Base-by-base conservation (phyloP, 1,140 invertebrate genomes). In the Arion vulgaris region DNA sequence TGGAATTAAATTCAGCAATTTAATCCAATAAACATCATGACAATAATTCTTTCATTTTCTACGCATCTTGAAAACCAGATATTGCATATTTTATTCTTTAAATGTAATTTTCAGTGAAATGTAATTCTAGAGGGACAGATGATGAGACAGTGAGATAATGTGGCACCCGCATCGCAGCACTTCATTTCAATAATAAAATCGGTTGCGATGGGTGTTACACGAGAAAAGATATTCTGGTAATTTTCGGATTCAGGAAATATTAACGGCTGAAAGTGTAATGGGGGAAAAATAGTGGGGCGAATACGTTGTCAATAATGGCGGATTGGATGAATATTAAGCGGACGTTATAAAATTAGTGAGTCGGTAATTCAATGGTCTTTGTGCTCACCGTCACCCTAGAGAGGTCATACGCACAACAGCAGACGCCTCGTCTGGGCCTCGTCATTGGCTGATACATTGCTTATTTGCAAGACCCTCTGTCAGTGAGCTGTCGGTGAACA, bases 141-240 rank as follows among this genome's bases (percentile, higher is more conserved):
- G 39, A 41, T 36, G 39, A 72, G 39, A 38, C n/a, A 17, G 39
- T 34, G 32, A 41, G 69, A 72, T 38, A 41, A 17, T 72, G 69
- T 72, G 19, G 17, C 15, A 72, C 34, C 5, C 69, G 9, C 34
- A 41, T 34, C 69, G 26, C 17, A 36, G 69, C 69, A 72, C 69
- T 72, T 72, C 39, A 72, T 72, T 41, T 72, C 69, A 72, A 72
- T 72, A 72, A 72, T 41, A 41, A 38, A 11, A 38, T 72, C 69
- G 13, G 28, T 72, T 41, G 9, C 17, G 17, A 72, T 41, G 69
- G 28, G n/a, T 36, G 69, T n/a, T 41, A 38, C 9, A 41, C 23
- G 15, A 39, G 73, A 51, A 2, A 28, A 39, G 28, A 45, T 41
- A 51, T 41, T 41, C 28, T 2, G 2, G 7, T 51, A 49, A 75